A percentile compares a stretch with the other conserved stretches of the same genome.
Evolutionary conservation across 2,888 invertebrate species (phyloP).

Genomic region (Pseudoips prasinana): DNA sequence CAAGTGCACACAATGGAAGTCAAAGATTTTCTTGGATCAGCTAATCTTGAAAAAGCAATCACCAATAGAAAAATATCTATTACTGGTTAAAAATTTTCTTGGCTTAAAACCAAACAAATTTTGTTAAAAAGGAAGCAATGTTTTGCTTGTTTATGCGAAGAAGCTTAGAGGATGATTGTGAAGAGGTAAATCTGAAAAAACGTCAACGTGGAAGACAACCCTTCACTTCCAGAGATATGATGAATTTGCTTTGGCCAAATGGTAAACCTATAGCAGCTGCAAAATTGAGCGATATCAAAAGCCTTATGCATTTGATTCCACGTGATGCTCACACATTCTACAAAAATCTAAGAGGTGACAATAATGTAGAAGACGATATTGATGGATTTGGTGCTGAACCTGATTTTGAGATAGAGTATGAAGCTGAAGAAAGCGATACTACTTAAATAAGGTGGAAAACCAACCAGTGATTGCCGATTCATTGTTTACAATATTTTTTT

Average conservation of each 20-base stretch:
- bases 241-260: conserved; percentile 6
- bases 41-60: conserved; percentile 9
- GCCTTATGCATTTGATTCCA: conserved; percentile 9
- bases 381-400: conserved; percentile 1
- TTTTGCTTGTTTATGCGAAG: conserved; percentile 6
- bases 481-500: too few species aligned
- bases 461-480: too few species aligned
- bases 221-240: conserved; percentile 1
- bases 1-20: conserved; percentile 15
- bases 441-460: too few species aligned
- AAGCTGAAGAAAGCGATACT: not conserved
- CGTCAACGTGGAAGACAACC: conserved; percentile 2
- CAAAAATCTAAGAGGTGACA: conserved; percentile 5
- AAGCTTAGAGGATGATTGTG: conserved; percentile 4
- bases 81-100: conserved; percentile 9
- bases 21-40: conserved; percentile 13
- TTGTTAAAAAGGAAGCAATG: conserved; percentile 5
- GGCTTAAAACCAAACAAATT: conserved; percentile 9
- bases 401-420: not conserved
- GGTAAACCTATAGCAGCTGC: conserved; percentile 10
- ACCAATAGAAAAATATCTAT: conserved; percentile 14
- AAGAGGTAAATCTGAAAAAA: conserved; percentile 8
- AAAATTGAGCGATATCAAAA: conserved; percentile 9
- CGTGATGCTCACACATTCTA: conserved; percentile 11
- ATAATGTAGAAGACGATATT: conserved; percentile 4